These are phyloP conservation scores for Odocoileus virginianus DNA, from an alignment of 2,113 vertebrate species.

Conservation along the genomic window DNA sequence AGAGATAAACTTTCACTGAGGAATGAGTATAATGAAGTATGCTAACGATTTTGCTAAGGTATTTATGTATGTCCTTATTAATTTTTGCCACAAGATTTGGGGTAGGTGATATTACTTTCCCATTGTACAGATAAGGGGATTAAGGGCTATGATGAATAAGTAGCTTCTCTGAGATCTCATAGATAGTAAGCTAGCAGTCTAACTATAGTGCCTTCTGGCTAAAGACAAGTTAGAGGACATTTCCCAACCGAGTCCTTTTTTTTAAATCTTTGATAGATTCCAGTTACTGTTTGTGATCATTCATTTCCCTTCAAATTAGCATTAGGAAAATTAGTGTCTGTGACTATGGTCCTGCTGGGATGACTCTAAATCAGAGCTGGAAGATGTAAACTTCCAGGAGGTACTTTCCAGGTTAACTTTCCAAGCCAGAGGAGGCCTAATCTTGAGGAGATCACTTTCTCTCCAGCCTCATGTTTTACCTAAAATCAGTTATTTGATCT, in stretches of 20 bases:
- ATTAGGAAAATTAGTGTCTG: background rate
- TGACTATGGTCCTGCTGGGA: background rate
- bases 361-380: background rate
- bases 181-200: background rate
- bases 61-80: background rate
- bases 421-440: background rate
- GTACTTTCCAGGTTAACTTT: background rate
- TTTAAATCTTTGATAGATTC: background rate
- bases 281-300: background rate
- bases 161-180: background rate
- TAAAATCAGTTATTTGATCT: background rate
- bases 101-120: background rate
- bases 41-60: background rate
- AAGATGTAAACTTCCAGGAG: background rate
- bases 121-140: background rate
- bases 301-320: background rate
- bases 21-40: background rate
- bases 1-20: background rate
- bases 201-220: background rate
- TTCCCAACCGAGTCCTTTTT: background rate
- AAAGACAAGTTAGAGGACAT: background rate
- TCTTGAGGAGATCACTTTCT: background rate
- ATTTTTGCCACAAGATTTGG: background rate
- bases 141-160: background rate
- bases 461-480: background rate